Base-by-base conservation (phyloP, 2,797 vertebrate species). In the Holocentrus rufus region DNA sequence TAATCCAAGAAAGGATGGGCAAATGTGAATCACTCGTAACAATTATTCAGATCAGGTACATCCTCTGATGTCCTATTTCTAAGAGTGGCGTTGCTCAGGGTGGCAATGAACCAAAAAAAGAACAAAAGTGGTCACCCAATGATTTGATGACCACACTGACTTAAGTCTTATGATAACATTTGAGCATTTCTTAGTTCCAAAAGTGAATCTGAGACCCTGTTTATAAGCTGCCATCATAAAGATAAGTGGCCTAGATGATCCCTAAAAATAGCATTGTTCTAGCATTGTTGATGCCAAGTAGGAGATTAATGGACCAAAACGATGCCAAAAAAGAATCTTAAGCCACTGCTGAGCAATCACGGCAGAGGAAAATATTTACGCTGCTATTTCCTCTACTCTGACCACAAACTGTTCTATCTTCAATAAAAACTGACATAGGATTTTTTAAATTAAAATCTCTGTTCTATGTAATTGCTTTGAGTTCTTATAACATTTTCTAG, bases 301-400 rank as follows among this genome's bases (percentile, higher is more conserved):
- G 20, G 27, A 69, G 17, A 79, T 9, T 53, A 61, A 55, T 58
- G 30, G 31, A 6, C 25, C 22, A 65, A 66, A 15, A 70, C 31
- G 9, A 60, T 39, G 44, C 20, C 50, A 69, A n/a, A 72, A 67
- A 52, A n/a, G 7, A 69, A 47, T 60, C 30, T 52, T 5, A 50
- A 53, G 47, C 30, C 18, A 15, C 13, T 3, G 42, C 13, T 14
- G 13, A 15, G 39, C 53, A 53, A 25, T 46, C 57, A 42, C 39
- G 8, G 7, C 42, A 44, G 39, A 42, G 13, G 42, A 44, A 15
- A 44, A 15, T 44, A 44, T 44, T 17, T 44, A 44, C 13, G 4
- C 42, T 44, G 13, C 13, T 44, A 44, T 44, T 44, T 15, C 3
- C 14, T 17, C 13, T 44, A 44, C 13, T 44, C 42, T 15, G 42